phyloP scores from a whole-genome alignment of 2,113 vertebrate genomes.

The Neoarius graeffei region DNA sequence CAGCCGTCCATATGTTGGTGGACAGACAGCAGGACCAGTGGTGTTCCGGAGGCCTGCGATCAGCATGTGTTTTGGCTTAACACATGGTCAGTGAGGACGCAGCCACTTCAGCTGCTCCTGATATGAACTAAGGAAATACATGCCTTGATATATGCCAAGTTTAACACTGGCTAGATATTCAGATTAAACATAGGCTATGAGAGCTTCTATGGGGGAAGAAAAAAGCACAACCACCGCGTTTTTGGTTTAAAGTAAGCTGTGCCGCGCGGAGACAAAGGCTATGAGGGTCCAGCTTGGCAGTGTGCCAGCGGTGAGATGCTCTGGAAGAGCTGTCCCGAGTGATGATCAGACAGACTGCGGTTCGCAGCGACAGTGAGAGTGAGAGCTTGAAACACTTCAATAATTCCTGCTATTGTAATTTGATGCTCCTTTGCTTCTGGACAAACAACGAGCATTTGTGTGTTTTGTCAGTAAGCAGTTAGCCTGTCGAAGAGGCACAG shows the following conservation, averaged over 20 bases:
- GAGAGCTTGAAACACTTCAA: conserved; percentile 28
- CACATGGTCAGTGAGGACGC: conserved; percentile 10
- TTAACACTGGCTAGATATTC: not conserved
- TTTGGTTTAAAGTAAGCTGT: not conserved
- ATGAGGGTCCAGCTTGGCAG: not conserved
- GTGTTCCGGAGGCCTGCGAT: conserved; percentile 28
- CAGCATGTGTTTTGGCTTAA: conserved; percentile 41
- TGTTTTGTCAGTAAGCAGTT: conserved; percentile 42
- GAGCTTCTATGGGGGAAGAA: not conserved
- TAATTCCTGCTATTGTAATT: conserved; percentile 25
- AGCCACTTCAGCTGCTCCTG: conserved; percentile 9
- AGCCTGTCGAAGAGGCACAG: conserved; percentile 13
- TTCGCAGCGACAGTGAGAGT: conserved; percentile 18
- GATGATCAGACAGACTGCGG: conserved; percentile 24
- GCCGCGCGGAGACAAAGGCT: not conserved
- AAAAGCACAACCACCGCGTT: not conserved
- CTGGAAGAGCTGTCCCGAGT: not conserved
- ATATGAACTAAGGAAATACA: not conserved
- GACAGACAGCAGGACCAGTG: conserved; percentile 30
- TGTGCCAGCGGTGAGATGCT: conserved; percentile 13
- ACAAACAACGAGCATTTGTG: conserved; percentile 31
- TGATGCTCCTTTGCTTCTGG: conserved; percentile 32
- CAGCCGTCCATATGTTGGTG: conserved; percentile 40
- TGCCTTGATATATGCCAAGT: not conserved
- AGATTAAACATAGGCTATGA: not conserved